A percentile compares a stretch with the other conserved stretches of the same genome.
These are phyloP conservation scores for Hirtodrosophila confusa DNA, from an alignment of 2,888 invertebrate genomes.

Conservation along the genomic window DNA sequence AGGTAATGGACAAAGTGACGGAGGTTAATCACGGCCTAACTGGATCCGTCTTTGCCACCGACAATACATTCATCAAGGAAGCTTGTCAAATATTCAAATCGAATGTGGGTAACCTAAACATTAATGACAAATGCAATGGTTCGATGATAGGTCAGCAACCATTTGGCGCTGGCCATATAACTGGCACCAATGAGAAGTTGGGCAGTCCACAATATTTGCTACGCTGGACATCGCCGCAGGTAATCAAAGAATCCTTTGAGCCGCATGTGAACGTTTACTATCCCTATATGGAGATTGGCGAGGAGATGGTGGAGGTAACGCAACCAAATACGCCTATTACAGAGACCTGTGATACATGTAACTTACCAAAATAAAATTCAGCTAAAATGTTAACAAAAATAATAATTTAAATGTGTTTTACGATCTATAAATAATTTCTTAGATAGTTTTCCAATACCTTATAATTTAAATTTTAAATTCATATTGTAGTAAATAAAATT, in stretches of 20 bases:
- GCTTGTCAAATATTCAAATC: constrained; percentile 92
- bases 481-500: too few species aligned
- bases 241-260: constrained; percentile 95
- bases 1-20: constrained; percentile 89
- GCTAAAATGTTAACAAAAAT: too few species aligned
- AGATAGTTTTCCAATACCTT: too few species aligned
- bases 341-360: neutral
- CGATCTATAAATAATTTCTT: too few species aligned
- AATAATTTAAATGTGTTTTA: too few species aligned
- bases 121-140: constrained; percentile 99
- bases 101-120: constrained; percentile 97
- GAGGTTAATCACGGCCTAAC: constrained; percentile 94
- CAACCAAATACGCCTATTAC: neutral
- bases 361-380: neutral
- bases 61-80: constrained; percentile 89
- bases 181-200: constrained; percentile 99
- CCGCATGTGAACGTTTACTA: constrained; percentile 91
- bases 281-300: constrained; percentile 58
- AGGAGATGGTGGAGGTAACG: neutral
- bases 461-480: too few species aligned
- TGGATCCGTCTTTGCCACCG: constrained; percentile 95
- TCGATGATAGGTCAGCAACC: constrained; percentile 99
- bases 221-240: constrained; percentile 95
- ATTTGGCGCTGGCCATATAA: constrained; percentile 97
- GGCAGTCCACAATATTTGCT: constrained; percentile 97